Percentiles rank a stretch among this genome's conserved stretches.
These are phyloP conservation scores for Philotrypesis tridentata DNA, from an alignment of 1,140 invertebrate species.

Conservation along the genomic window DNA sequence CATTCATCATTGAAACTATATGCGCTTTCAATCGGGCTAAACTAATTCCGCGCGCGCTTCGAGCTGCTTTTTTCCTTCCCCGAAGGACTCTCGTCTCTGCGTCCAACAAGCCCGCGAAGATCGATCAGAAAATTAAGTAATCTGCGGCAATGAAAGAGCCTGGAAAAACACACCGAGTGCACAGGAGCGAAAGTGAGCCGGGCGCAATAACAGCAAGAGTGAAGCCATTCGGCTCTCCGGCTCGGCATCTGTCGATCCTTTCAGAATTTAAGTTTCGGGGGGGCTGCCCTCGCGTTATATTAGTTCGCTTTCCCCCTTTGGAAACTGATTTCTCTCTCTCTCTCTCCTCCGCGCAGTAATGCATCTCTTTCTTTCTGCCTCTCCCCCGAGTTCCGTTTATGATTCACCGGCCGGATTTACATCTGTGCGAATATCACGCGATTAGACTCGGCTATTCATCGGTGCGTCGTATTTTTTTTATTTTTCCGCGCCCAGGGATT, in stretches of 20 bases:
- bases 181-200: conserved; percentile 14
- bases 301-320: conserved; percentile 23
- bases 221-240: background rate
- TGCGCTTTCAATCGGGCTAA: background rate
- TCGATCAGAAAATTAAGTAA: background rate
- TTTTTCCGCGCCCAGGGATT: background rate
- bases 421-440: conserved; percentile 38
- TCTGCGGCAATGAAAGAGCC: background rate
- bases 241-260: conserved; percentile 48
- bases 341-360: conserved; percentile 12
- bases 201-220: background rate
- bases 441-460: conserved; percentile 32
- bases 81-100: too few relatives aligned
- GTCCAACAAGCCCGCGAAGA: too few relatives aligned
- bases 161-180: background rate
- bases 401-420: conserved; percentile 39
- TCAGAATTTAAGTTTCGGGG: conserved; percentile 44
- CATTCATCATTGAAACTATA: background rate
- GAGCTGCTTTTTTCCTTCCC: too few relatives aligned
- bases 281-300: conserved; percentile 27
- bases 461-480: conserved; percentile 24
- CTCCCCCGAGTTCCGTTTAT: conserved; percentile 27
- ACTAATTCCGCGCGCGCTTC: background rate
- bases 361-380: background rate
- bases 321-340: conserved; percentile 24